Conservation (phyloP, 2,797 vertebrate species). For the Mormyrops attenuatus region DNA sequence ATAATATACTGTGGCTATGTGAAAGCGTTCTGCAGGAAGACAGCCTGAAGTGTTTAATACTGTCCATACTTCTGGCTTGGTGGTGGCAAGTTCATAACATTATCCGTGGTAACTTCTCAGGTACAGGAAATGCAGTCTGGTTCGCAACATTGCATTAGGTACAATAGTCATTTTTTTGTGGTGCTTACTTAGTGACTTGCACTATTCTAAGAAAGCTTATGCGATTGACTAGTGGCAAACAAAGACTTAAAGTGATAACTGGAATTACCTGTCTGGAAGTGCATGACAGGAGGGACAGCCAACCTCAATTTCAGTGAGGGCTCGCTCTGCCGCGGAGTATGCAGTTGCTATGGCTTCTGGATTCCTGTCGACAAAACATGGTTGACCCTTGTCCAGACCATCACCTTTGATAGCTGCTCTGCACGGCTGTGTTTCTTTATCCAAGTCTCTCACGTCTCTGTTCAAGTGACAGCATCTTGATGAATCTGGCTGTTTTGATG, state of each 20-base stretch:
- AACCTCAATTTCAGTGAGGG: neutral
- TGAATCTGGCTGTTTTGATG: neutral
- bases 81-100: neutral
- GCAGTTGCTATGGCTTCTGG: neutral
- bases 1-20: neutral
- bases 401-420: neutral
- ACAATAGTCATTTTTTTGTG: neutral
- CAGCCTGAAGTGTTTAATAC: neutral
- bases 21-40: neutral
- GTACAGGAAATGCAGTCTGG: neutral
- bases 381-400: neutral
- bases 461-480: neutral
- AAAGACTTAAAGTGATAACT: conserved; percentile 37
- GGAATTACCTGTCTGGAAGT: conserved; percentile 59
- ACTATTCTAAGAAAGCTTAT: conserved; percentile 18
- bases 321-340: neutral
- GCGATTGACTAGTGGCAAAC: conserved; percentile 17
- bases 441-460: neutral
- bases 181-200: conserved; percentile 10
- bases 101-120: neutral
- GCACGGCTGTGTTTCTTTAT: neutral
- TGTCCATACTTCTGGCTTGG: neutral
- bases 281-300: conserved; percentile 29
- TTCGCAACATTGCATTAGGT: neutral
- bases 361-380: neutral